phyloP scores from a whole-genome alignment of 2,113 vertebrate species.

The Vicugna pacos region DNA sequence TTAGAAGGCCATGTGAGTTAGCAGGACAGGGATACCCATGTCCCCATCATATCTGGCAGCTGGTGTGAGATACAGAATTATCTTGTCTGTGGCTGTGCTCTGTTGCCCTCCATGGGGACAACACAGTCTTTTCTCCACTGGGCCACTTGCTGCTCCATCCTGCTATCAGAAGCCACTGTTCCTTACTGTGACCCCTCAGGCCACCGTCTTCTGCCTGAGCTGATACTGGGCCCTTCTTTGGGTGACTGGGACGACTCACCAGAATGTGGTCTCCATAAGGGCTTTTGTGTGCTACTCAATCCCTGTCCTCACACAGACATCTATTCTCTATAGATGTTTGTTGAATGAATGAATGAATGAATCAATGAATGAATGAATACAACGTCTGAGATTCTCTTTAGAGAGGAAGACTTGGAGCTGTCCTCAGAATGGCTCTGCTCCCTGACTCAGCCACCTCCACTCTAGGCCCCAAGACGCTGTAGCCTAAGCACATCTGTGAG shows the following conservation, averaged over 20 bases:
- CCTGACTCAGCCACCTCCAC: background rate
- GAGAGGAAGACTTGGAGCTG: background rate
- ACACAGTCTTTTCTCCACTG: background rate
- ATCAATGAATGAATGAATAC: background rate
- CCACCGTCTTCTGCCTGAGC: background rate
- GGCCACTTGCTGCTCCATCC: background rate
- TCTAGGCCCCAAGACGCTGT: background rate
- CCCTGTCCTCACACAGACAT: background rate
- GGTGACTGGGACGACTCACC: background rate
- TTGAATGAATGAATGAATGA: background rate
- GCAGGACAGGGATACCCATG: background rate
- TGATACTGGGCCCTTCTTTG: background rate
- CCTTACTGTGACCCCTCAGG: background rate
- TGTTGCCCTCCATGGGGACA: background rate
- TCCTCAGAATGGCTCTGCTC: background rate
- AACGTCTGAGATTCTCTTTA: background rate
- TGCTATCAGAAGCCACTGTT: background rate
- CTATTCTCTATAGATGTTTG: background rate
- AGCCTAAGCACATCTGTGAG: background rate
- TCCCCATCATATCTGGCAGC: background rate
- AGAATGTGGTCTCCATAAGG: background rate
- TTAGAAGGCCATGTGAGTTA: background rate
- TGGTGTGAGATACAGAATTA: background rate
- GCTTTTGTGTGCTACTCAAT: background rate
- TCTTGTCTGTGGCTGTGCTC: background rate